These are phyloP conservation scores for Podabrus alpinus DNA, from an alignment of 2,888 invertebrate species.

Conservation along the genomic window DNA sequence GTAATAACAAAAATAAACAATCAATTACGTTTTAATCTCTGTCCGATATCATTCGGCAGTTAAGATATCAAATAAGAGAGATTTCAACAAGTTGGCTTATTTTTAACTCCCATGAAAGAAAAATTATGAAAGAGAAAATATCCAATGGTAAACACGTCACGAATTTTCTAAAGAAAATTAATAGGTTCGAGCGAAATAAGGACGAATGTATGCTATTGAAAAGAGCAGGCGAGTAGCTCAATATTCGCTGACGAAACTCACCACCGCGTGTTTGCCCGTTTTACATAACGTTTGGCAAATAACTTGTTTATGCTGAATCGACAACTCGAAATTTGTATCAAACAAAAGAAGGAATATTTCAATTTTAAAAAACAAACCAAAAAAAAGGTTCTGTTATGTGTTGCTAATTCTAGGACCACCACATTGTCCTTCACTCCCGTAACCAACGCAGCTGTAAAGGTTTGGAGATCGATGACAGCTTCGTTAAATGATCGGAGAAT, in stretches of 20 bases:
- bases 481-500: background rate
- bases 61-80: background rate
- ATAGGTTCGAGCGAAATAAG: background rate
- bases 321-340: constrained; percentile 12
- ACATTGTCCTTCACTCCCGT: too few species aligned
- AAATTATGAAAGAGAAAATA: too few species aligned
- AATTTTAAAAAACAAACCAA: too few species aligned
- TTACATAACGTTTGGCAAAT: constrained; percentile 24
- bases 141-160: too few species aligned
- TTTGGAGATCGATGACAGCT: background rate
- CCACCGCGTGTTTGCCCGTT: constrained; percentile 13
- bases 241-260: constrained; percentile 16
- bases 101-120: background rate
- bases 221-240: background rate
- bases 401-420: too few species aligned
- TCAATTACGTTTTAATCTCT: background rate
- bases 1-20: background rate
- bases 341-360: background rate
- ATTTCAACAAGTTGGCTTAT: background rate
- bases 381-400: too few species aligned
- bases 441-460: background rate
- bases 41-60: background rate
- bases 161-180: background rate
- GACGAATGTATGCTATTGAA: too few species aligned
- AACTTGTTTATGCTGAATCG: constrained; percentile 23